phyloP scores from a whole-genome alignment of 2,113 vertebrate genomes.

The Fregetta grallaria region DNA sequence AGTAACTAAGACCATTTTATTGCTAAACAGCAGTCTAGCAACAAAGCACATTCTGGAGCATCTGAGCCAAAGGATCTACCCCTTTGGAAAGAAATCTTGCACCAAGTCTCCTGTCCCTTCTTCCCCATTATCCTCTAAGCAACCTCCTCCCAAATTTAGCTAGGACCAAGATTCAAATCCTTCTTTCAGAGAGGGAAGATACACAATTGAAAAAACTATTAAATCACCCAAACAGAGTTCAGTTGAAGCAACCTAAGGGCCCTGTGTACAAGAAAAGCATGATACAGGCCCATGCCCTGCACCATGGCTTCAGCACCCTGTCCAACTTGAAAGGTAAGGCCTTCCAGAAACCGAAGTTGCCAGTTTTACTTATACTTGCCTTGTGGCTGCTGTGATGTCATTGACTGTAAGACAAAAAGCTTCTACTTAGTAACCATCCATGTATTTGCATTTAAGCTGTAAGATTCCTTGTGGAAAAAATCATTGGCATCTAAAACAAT shows the following conservation, averaged over 20 bases:
- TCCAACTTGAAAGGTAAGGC: background rate
- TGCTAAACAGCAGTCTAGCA: constrained; percentile 26
- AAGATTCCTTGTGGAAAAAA: background rate
- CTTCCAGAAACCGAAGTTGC: background rate
- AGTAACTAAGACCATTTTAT: constrained; percentile 45
- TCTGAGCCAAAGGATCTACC: background rate
- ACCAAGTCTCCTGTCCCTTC: background rate
- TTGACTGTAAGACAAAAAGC: background rate
- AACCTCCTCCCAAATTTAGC: background rate
- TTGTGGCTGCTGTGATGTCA: background rate
- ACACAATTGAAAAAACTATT: background rate
- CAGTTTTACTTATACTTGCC: background rate
- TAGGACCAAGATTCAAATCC: background rate
- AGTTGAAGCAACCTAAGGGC: background rate
- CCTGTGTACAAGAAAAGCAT: background rate
- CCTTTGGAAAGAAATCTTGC: background rate
- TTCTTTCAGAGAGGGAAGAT: background rate
- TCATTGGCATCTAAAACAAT: background rate
- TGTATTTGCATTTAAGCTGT: background rate
- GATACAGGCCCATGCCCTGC: background rate
- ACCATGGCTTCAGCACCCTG: background rate
- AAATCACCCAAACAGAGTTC: background rate
- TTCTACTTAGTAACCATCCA: background rate
- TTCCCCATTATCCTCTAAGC: background rate
- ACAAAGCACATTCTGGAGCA: background rate